phyloP scores from a whole-genome alignment of 1,140 invertebrate genomes.

The Akabosia matsudoensis region DNA sequence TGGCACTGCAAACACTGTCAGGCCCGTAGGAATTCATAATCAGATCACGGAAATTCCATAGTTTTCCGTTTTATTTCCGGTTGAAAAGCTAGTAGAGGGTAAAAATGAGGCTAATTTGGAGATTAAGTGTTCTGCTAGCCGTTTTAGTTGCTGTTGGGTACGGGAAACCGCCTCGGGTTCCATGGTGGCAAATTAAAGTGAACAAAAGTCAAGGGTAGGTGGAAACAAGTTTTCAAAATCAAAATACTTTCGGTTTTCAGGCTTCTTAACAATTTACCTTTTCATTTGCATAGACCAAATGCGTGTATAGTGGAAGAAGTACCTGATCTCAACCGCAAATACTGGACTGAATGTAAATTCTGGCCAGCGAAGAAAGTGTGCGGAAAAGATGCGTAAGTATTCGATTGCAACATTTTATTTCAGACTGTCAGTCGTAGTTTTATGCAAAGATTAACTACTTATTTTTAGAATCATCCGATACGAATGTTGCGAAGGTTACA shows the following conservation, averaged over 20 bases:
- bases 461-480: conserved; percentile 54
- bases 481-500: conserved; percentile 58
- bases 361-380: conserved; percentile 55
- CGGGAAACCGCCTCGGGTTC: conserved; percentile 40
- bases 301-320: conserved; percentile 57
- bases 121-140: background rate
- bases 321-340: conserved; percentile 52
- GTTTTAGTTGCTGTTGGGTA: background rate
- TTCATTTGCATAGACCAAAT: conserved; percentile 52
- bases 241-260: background rate
- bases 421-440: conserved; percentile 13
- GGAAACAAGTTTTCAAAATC: too few relatives aligned
- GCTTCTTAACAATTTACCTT: background rate
- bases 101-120: background rate
- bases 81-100: background rate
- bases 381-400: conserved; percentile 54
- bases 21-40: background rate
- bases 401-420: conserved; percentile 5
- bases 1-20: background rate
- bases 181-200: conserved; percentile 52
- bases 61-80: background rate
- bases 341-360: conserved; percentile 57
- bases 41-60: background rate
- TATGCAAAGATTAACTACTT: too few relatives aligned
- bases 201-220: conserved; percentile 52